Base-by-base conservation (phyloP, 2,113 vertebrate genomes). In the Anhinga anhinga region DNA sequence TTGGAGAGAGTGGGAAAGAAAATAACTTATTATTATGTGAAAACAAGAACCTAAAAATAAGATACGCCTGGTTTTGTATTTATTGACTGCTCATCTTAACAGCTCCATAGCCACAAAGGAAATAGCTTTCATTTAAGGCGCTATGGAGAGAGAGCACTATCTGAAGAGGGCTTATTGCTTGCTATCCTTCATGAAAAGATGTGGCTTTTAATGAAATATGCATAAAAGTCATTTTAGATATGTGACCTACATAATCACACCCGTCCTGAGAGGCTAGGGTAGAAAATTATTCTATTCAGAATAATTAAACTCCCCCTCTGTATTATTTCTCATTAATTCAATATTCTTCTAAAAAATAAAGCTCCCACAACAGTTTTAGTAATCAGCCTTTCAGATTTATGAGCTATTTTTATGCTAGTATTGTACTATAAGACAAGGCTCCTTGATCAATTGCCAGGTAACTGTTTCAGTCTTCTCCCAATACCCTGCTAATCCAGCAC, bases 341-440 rank as follows among this genome's bases (percentile, higher is more conserved):
- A 72, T 96, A 91, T 97, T 96, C 63, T 95, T 97, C 89, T 82
- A 40, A 93, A 96, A 97, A 97, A 88, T 88, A 97, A 92, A 94
- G 74, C 91, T 96, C 74, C 58, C 59, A 67, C 49, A 65, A 81
- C 93, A 87, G 55, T 89, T 95, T 71, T n/a, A 76, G 80, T 95
- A 97, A 96, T 96, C 23, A 61, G 59, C 78, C 89, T 98, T 96
- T 95, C 76, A 93, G 91, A 97, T 97, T 98, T 96, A 96, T 86
- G 87, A 92, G 77, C 82, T 97, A 92, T 98, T 98, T 98, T 98
- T 97, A 86, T 94, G 36, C 93, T 80, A 47, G 73, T 80, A 95
- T 95, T 98, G 94, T 98, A 97, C 95, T 97, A n/a, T 73, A 93
- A 95, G 90, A 97, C 88, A 96, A 97, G 89, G 50, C 49, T 95